A percentile compares a stretch with the other conserved stretches of the same genome.
Evolutionary conservation across 2,797 vertebrate genomes (phyloP).

Genomic region (Graptemys geographica): DNA sequence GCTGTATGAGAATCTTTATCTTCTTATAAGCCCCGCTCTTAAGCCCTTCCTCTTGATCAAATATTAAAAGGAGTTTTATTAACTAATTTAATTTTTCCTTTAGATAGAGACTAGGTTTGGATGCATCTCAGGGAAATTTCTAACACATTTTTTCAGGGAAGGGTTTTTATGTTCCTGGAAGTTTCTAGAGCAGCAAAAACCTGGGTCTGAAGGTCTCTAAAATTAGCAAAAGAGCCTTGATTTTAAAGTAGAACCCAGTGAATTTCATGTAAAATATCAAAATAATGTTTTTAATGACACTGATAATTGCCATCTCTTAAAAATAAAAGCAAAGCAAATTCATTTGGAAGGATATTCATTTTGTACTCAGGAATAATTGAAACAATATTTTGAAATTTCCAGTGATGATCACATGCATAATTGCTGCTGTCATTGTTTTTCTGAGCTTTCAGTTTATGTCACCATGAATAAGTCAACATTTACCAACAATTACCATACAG

Average conservation of each 20-base stretch:
- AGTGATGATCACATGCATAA: slow-evolving; percentile 14
- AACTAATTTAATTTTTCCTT: neutral
- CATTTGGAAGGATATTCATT: slow-evolving; percentile 22
- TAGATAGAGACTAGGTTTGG: neutral
- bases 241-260: neutral
- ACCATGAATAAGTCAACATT: accelerated
- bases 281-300: slow-evolving; percentile 44
- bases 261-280: slow-evolving; percentile 19
- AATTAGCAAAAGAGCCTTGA: neutral
- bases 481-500: neutral
- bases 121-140: slow-evolving; percentile 37
- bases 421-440: slow-evolving; percentile 29
- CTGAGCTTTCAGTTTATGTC: neutral
- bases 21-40: slow-evolving; percentile 45
- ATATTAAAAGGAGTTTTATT: slow-evolving; percentile 59
- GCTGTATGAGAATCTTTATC: slow-evolving; percentile 62
- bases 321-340: neutral
- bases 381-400: slow-evolving; percentile 28
- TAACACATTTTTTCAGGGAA: neutral
- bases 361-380: neutral
- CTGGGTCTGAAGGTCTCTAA: neutral
- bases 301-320: neutral
- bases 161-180: neutral
- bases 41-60: slow-evolving; percentile 57
- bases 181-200: neutral